Base-by-base conservation (phyloP, 1,140 invertebrate species). In the Drosophila paulistorum region DNA sequence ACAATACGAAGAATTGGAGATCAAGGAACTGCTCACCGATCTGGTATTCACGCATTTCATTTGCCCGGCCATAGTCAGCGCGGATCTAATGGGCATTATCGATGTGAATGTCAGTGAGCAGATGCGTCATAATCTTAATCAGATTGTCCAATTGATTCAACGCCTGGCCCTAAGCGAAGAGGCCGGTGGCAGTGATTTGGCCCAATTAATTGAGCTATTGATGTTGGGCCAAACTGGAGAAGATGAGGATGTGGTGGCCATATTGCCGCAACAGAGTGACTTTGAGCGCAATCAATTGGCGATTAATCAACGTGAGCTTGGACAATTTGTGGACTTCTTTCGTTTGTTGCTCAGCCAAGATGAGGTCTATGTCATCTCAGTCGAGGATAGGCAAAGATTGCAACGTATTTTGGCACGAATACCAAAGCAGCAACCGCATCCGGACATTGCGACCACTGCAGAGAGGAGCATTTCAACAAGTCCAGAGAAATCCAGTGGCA, bases 1-100 rank as follows among this genome's bases (percentile, higher is more conserved):
- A 77, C 77, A 79, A 3, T 93, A 93, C 39, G 91, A 94, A 1
- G 94, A 95, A 0, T 95, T 95, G 81, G 95, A 96, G 72, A 94
- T 96, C 20, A 94, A 96, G 81, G 94, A 95, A 7, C 95, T 99
- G 80, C 98, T 97, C 90, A 97, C 97, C 0, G 98, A 99, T 91
- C 93, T 99, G 17, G 96, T 99, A 10, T 97, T 99, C 91, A 97
- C 96, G 2, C 95, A 97, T 80, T 99, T 99, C 79, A 97, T 99
- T 68, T 99, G 98, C 90, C 98, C 98, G 7, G 98, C 98, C 0
- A 97, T 99, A 54, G 96, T 98, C 30, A 98, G 99, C 93, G 98
- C 98, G 0, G 98, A 99, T 93, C 96, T 97, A 1, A 96, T 98
- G 92, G 98, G 98, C n/a, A 97, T 99, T 55, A 97, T 97, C 0